Evolutionary conservation across 2,797 vertebrate genomes (phyloP).

Genomic region (Kryptopterus vitreolus): DNA sequence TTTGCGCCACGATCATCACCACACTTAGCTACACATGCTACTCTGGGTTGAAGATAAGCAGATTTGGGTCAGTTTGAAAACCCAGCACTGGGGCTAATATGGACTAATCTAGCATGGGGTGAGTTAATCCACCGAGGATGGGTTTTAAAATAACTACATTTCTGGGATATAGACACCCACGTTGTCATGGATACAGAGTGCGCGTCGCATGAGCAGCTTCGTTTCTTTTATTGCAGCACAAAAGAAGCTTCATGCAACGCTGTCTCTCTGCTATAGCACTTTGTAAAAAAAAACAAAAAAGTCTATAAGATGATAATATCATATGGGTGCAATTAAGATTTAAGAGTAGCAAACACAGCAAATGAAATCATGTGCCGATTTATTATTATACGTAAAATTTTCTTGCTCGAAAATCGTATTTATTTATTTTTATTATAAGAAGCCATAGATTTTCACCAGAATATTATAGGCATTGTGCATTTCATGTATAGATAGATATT

Average conservation of each 20-base stretch:
- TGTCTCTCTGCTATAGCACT: no score
- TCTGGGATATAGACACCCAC: background rate
- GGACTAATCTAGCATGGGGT: background rate
- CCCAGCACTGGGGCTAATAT: background rate
- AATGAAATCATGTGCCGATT: background rate
- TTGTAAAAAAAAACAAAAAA: no score
- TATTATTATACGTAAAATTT: background rate
- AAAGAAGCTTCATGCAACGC: background rate
- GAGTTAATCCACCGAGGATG: background rate
- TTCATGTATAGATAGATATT: background rate
- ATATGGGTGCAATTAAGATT: no score
- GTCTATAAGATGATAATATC: background rate
- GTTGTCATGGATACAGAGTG: slow-evolving; percentile 16
- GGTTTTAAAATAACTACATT: slow-evolving; percentile 1
- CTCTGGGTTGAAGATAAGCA: background rate
- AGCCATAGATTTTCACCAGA: background rate
- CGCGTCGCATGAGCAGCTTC: background rate
- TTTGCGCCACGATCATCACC: background rate
- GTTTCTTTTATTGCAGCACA: background rate
- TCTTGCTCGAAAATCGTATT: background rate
- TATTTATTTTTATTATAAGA: background rate
- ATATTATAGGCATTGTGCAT: background rate
- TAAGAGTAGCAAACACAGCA: background rate
- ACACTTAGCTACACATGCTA: background rate
- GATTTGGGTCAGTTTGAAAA: background rate